phyloP scores from a whole-genome alignment of 53 echinoderm and acorn worm species.

The Henricia sp. region DNA sequence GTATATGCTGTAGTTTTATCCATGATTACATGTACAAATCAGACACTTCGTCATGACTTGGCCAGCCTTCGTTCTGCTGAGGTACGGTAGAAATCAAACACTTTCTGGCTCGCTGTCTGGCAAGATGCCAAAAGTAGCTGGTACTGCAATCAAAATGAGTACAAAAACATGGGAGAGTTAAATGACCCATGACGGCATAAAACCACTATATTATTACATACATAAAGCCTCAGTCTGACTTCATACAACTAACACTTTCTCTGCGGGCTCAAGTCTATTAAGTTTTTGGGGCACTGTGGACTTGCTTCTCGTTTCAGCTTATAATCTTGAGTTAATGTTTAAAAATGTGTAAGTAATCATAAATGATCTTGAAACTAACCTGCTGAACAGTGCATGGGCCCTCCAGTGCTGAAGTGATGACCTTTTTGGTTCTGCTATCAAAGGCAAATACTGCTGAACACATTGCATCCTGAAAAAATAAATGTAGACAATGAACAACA shows the following conservation, averaged over 20 bases:
- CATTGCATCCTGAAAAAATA: constrained; percentile 70
- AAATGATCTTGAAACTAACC: constrained; percentile 60
- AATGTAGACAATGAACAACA: too few relatives aligned
- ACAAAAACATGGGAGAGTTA: too few relatives aligned
- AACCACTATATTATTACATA: too few relatives aligned
- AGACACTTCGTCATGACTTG: constrained; percentile 66
- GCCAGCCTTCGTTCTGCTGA: constrained; percentile 82
- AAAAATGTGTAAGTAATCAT: background rate
- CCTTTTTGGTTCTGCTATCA: constrained; percentile 72
- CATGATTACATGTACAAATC: too few relatives aligned
- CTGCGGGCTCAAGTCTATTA: too few relatives aligned
- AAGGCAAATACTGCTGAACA: constrained; percentile 80
- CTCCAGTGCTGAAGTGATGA: constrained; percentile 75
- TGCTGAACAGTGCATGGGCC: constrained; percentile 80
- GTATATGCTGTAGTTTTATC: too few relatives aligned
- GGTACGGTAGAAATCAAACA: constrained; percentile 81
- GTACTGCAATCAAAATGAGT: constrained; percentile 63
- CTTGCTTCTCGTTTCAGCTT: too few relatives aligned
- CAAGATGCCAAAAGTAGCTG: constrained; percentile 76
- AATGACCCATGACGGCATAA: too few relatives aligned
- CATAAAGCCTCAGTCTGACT: too few relatives aligned
- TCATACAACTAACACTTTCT: too few relatives aligned
- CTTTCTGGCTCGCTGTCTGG: constrained; percentile 76
- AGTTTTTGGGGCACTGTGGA: too few relatives aligned
- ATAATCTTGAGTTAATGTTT: too few relatives aligned